A percentile compares a stretch with the other conserved stretches of the same genome.
Evolutionary conservation across 2,888 invertebrate genomes (phyloP).

Genomic region (Ptilodon capucinus): DNA sequence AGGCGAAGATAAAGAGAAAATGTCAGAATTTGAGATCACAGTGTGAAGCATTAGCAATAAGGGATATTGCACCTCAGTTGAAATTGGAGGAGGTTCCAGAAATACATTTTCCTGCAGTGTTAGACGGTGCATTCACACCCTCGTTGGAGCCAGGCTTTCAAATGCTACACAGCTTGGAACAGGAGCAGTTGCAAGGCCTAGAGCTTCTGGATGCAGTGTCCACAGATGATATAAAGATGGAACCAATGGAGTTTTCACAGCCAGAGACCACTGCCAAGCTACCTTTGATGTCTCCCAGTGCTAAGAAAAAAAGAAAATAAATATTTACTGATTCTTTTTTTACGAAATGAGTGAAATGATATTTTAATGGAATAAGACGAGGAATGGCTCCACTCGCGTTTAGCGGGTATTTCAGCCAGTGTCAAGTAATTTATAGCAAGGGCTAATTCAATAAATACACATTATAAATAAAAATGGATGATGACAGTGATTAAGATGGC

Average conservation of each 20-base stretch:
- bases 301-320: conserved; percentile 75
- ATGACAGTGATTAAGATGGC: too few relatives aligned
- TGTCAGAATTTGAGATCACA: conserved; percentile 56
- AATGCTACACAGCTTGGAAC: conserved; percentile 85
- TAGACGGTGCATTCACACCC: conserved; percentile 78
- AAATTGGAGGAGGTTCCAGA: conserved; percentile 79
- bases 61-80: conserved; percentile 63
- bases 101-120: conserved; percentile 77
- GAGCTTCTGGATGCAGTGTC: conserved; percentile 67
- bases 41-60: conserved; percentile 61
- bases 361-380: too few relatives aligned
- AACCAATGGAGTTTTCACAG: conserved; percentile 68
- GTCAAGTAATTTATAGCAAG: too few relatives aligned
- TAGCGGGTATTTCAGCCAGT: too few relatives aligned
- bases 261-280: conserved; percentile 58
- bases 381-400: too few relatives aligned
- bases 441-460: too few relatives aligned
- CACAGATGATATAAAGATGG: conserved; percentile 72
- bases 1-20: conserved; percentile 59
- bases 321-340: too few relatives aligned
- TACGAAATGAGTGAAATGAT: too few relatives aligned
- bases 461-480: too few relatives aligned
- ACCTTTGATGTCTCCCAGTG: conserved; percentile 61
- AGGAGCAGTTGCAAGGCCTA: conserved; percentile 77
- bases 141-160: conserved; percentile 85